phyloP scores from a whole-genome alignment of 2,888 invertebrate genomes.

The Drosophila cognata region DNA sequence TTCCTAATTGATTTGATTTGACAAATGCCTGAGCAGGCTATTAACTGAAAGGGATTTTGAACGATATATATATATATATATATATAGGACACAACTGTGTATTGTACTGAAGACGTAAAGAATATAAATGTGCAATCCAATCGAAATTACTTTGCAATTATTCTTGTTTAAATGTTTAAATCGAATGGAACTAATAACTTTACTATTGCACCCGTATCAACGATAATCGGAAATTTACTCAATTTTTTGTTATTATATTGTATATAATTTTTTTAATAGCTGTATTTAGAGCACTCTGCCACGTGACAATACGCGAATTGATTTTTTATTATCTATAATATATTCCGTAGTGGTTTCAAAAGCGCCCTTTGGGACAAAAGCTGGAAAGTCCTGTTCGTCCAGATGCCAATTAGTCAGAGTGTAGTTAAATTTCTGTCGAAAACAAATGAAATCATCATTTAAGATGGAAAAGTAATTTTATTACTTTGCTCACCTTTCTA shows the following conservation, averaged over 20 bases:
- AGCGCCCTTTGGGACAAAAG: constrained; percentile 36
- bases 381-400: constrained; percentile 49
- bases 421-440: constrained; percentile 18
- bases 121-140: neutral
- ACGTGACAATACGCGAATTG: constrained; percentile 17
- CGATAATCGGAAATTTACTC: neutral
- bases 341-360: constrained; percentile 45
- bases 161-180: constrained; percentile 3
- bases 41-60: neutral
- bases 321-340: constrained; percentile 9
- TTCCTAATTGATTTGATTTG: neutral
- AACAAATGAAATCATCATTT: neutral
- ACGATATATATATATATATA: too few species aligned
- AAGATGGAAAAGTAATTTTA: too few species aligned
- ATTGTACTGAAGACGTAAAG: neutral
- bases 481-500: constrained; percentile 16
- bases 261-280: neutral
- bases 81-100: neutral
- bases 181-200: neutral
- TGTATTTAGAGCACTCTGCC: constrained; percentile 20
- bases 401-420: constrained; percentile 37
- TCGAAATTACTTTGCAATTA: neutral
- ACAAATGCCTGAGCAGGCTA: neutral
- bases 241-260: neutral
- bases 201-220: too few species aligned